These are phyloP conservation scores for Thamnophis elegans DNA, from an alignment of 2,797 vertebrate genomes.

Conservation along the genomic window DNA sequence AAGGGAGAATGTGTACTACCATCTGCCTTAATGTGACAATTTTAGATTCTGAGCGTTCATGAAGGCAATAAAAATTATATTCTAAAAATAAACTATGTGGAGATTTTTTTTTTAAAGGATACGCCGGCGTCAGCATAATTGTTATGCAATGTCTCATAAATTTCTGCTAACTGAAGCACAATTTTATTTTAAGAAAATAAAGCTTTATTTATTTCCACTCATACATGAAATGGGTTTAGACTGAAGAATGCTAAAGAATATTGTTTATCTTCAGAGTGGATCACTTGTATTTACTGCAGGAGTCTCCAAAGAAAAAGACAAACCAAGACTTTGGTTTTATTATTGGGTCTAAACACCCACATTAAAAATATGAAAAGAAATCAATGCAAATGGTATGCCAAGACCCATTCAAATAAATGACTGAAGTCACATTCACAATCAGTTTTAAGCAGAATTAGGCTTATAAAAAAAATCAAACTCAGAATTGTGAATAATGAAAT, in stretches of 20 bases:
- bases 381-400: neutral
- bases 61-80: neutral
- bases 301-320: neutral
- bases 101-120: neutral
- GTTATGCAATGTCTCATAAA: neutral
- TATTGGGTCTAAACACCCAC: neutral
- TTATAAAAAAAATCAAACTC: neutral
- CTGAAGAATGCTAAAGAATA: neutral
- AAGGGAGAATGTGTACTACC: constrained; percentile 1
- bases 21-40: constrained; percentile 2
- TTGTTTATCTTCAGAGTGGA: neutral
- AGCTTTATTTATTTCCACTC: neutral
- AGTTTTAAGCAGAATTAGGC: neutral
- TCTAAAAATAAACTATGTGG: constrained; percentile 8
- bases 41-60: neutral
- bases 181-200: neutral
- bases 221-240: neutral
- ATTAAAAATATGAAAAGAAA: neutral
- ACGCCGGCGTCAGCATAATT: neutral
- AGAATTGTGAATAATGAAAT: neutral
- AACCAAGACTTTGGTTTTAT: neutral
- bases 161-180: neutral
- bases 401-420: constrained; percentile 2
- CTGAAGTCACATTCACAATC: neutral
- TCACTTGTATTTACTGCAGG: neutral